phyloP scores from a whole-genome alignment of 2,888 invertebrate species.

The Melinaea menophilus region DNA sequence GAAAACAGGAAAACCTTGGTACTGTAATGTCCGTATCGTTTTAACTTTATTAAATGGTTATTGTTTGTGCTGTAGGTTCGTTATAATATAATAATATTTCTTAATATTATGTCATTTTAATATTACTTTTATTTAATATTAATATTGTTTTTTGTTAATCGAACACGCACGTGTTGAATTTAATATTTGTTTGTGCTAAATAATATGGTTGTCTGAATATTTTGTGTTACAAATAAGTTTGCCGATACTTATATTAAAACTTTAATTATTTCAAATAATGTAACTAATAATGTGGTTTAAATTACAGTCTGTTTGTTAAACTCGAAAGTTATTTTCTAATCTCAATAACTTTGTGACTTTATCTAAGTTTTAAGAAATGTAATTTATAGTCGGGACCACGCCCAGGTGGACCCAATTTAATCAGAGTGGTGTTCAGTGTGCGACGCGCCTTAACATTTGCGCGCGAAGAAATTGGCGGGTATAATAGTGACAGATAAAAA shows the following conservation, averaged over 20 bases:
- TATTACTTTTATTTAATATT: not conserved
- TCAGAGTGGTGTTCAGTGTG: constrained; percentile 30
- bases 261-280: too few relatives aligned
- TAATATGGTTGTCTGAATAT: too few relatives aligned
- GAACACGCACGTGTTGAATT: too few relatives aligned
- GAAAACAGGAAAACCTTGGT: constrained; percentile 55
- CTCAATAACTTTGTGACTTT: not conserved
- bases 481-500: constrained; percentile 12
- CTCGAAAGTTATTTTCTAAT: not conserved
- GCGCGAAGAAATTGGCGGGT: constrained; percentile 19
- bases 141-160: not conserved
- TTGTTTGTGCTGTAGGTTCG: constrained; percentile 19
- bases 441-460: constrained; percentile 25
- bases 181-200: too few relatives aligned
- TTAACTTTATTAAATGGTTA: constrained; percentile 26
- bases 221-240: too few relatives aligned
- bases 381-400: constrained; percentile 14
- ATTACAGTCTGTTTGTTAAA: not conserved
- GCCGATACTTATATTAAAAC: too few relatives aligned
- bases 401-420: constrained; percentile 21
- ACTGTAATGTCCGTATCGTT: constrained; percentile 16
- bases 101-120: not conserved
- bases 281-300: too few relatives aligned
- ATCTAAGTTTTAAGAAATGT: constrained; percentile 13
- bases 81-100: not conserved